Base-by-base conservation (phyloP, 2,888 invertebrate genomes). In the Tryphoninae sp. region DNA sequence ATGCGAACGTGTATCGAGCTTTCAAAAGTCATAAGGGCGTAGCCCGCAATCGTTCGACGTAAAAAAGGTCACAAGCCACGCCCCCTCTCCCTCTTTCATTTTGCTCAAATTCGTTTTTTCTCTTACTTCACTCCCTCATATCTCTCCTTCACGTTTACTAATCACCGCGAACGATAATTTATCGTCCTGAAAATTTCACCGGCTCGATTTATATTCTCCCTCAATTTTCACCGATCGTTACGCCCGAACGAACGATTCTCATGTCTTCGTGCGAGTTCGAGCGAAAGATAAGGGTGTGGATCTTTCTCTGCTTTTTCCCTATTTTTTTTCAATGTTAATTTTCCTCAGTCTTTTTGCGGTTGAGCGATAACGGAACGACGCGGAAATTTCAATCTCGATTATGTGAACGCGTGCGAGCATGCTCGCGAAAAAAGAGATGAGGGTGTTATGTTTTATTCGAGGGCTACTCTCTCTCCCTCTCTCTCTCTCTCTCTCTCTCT, bases 391-490 rank as follows among this genome's bases (percentile, higher is more conserved):
- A 26, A 26, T 26, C 6, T 33, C 33, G 33, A 33, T 33, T 33
- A 33, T 33, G 33, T 6, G 6, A 33, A 33, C 6, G 33, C 33
- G 33, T 6, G 33, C 33, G 33, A 33, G 33, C 33, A 33, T 13
- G 9, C 13, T 45, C 9, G 45, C 45, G 13, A 13, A 45, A 45
- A 45, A 13, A 13, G 45, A 16, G 19, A 23, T 11, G 72, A 65
- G 51, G 72, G 58, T 23, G 72, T 72, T 40, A 72, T 78, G 72
- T 72, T 78, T 78, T 78, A 78, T 78, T 58, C 26, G 55, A 42
- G n/a, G 49, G 71, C 3, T 2, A 8, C 22, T 61, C 55, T 9
- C 55, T 55, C 19, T 19, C 33, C 7, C 33, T 33, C 33, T 33
- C 33, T 33, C 26, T 26, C 26, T 26, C 26, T 26, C 26, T 26